Base-by-base conservation (phyloP, 2,888 invertebrate genomes). In the Drosophila prostipennis region DNA sequence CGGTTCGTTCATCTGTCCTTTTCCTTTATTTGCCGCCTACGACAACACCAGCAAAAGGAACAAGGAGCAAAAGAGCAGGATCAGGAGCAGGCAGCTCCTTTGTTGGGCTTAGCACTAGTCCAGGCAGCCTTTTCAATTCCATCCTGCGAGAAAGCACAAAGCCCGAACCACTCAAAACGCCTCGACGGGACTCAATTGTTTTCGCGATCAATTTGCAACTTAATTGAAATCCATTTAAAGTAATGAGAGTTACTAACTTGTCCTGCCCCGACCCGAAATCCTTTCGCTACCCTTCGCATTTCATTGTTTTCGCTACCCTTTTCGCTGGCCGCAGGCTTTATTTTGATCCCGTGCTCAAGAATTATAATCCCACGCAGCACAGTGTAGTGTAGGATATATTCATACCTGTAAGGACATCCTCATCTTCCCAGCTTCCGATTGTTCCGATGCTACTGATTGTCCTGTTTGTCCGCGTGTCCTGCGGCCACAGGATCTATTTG, bases 211-310 rank as follows among this genome's bases (percentile, higher is more conserved):
- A 90, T 90, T 89, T 90, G 89, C 78, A 82, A 84, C 89, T 86
- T 90, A 89, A 90, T 90, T 90, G 81, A 90, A 90, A 90, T 90
- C 90, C 89, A 82, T 90, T 90, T 80, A 89, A 90, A 89, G 83
- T 89, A 90, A 90, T 90, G 86, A 88, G 89, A 90, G 82, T 83
- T 83, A 83, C 82, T 83, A 83, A 83, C 82, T 87, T 83, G 81
- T 77, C 64, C 73, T 54, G 54, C 67, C 55, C 43, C 45, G 46
- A 58, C 70, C 69, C 61, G n/a, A 16, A 11, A 51, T 69, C 59
- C 65, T 26, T 60, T 40, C 49, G 34, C 76, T 53, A 29, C 57
- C 63, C 71, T 14, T 10, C 5, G 42, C 45, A 5, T 2, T n/a
- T 23, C 11, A n/a, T 63, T 63, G 34, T 61, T 43, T 36, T 40